Evolutionary conservation across 2,888 invertebrate genomes (phyloP), one percentile per base, ranked within the genome.

Genomic region (Drosophila austrosaltans): DNA sequence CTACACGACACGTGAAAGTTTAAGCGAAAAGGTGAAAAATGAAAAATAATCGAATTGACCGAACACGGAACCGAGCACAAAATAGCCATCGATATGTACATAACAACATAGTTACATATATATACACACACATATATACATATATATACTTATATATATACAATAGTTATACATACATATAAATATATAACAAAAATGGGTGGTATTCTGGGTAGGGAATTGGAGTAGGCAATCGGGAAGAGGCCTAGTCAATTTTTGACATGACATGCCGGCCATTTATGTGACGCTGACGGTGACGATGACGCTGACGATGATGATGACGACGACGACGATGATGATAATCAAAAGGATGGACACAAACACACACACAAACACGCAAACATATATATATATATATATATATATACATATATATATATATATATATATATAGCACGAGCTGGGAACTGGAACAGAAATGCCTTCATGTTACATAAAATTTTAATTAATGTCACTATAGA

Each of bases 21-120:
- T 89, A 87, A 85, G 69, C 87, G 89, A 65, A 83, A 77, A 84
- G 89, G 84, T 86, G 89, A 87, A 86, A 86, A 85, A 87, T 86
- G 80, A 78, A 84, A 67, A 65, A 56, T 86, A 86, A 86, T 89
- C 85, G 89, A 89, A 86, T 89, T 86, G 85, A 87, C 82, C 79
- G 76, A 69, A 77, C 76, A 72, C 74, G 74, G 69, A 59, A 63
- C 63, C 76, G 39, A 61, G 64, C 72, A 63, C 40, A 62, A 66
- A 74, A 75, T 61, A 69, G 40, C 64, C 82, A 82, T 82, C 63
- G 63, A 73, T 64, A 59, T 64, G 40, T 64, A 40, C 28, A 3
- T 39, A 10, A 22, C 48, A 48, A 48, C 25, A 48, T 48, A 48
- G 48, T 48, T 48, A 25, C 12, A 12, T 25, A 48, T 48, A 22